Base-by-base conservation (phyloP, 1,140 invertebrate genomes). In the Habropoda laboriosa region DNA sequence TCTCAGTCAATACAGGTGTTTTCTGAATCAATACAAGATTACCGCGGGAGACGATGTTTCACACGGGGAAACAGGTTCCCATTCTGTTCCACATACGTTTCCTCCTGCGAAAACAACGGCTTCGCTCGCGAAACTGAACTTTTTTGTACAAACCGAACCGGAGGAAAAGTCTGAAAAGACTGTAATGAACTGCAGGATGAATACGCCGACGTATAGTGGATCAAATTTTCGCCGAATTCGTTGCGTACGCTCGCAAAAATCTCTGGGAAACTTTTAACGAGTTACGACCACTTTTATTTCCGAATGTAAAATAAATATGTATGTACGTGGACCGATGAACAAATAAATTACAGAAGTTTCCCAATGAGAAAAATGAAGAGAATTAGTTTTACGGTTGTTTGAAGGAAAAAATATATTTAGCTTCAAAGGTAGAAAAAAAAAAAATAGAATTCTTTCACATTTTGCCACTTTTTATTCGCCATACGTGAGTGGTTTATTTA, bases 131-230 rank as follows among this genome's bases (percentile, higher is more conserved):
- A 67, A 76, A 76, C 63, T 55, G 40, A 53, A 67, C 49, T 67
- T 66, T 61, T 49, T 30, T 24, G 42, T 5, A 12, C 30, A 18
- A 13, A 27, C 64, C 32, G 13, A 49, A 30, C 35, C 66, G 42
- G 0, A 3, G 66, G 27, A 72, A 30, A n/a, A 30, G 53, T 66
- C 32, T 71, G 75, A 77, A 77, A 77, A 77, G 75, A 71, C 66
- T 60, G 75, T 77, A 77, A 77, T 38, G 75, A 77, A 77, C 75
- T 10, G 21, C 18, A 7, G 12, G 75, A 60, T 49, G 75, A 77
- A 77, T 77, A 68, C 21, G 55, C 55, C 24, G 21, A 71, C 74
- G n/a, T n/a, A 30, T 45, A 38, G 55, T 38, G 42, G 66, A 71
- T 49, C 42, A 77, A 77, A 68, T 71, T 71, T 38, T 49, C 74